Evolutionary conservation across 2,113 vertebrate species (phyloP).

Genomic region (Peromyscus californicus): DNA sequence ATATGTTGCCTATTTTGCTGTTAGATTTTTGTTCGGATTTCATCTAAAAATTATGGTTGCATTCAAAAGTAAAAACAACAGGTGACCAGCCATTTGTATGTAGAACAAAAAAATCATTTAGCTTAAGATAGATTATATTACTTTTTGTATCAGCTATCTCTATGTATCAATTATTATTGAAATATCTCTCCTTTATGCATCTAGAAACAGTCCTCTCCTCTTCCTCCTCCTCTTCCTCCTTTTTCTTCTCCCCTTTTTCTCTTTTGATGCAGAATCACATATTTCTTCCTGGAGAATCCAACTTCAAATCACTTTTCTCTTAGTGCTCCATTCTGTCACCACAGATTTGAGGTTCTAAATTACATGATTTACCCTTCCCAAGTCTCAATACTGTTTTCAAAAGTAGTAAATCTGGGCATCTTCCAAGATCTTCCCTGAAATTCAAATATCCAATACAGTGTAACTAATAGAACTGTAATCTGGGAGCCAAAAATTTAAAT

Average conservation of each 20-base stretch:
- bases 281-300: neutral
- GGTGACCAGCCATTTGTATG: neutral
- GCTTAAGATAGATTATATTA: neutral
- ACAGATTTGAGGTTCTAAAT: neutral
- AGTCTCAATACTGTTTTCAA: neutral
- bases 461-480: neutral
- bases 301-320: neutral
- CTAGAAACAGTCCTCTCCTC: neutral
- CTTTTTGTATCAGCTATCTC: neutral
- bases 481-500: neutral
- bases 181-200: neutral
- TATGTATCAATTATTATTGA: neutral
- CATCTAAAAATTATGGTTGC: neutral
- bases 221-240: neutral
- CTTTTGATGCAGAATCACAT: neutral
- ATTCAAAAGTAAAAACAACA: neutral
- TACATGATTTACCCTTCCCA: neutral
- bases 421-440: neutral
- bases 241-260: neutral
- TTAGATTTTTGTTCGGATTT: neutral
- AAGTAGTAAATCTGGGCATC: neutral
- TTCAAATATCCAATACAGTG: neutral
- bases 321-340: neutral
- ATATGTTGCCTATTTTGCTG: neutral
- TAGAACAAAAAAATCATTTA: neutral